Conservation (phyloP, 1,140 invertebrate genomes). For the Neuroterus valhalla region DNA sequence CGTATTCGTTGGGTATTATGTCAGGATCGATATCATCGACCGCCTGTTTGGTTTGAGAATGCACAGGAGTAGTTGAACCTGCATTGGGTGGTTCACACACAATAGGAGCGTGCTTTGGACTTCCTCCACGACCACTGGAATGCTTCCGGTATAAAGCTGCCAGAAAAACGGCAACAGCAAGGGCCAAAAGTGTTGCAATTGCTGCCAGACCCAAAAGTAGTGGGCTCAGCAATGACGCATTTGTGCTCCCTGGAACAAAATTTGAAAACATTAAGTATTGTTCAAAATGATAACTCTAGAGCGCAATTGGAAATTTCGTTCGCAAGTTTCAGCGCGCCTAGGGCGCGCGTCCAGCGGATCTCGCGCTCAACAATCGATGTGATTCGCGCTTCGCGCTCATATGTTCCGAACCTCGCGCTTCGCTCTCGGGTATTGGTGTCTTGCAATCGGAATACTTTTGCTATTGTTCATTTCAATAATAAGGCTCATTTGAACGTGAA, state of each 20-base stretch:
- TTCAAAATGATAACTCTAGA: too few relatives aligned
- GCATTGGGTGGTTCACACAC: conserved; percentile 75
- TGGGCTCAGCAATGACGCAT: conserved; percentile 78
- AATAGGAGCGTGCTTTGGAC: conserved; percentile 80
- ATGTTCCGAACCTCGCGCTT: too few relatives aligned
- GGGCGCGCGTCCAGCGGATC: too few relatives aligned
- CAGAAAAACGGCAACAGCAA: conserved; percentile 82
- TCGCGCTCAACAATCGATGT: too few relatives aligned
- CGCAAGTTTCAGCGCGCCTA: too few relatives aligned
- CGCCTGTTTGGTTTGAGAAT: conserved; percentile 66
- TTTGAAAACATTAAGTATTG: not conserved
- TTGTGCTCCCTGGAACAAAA: conserved; percentile 57
- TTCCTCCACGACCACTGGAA: conserved; percentile 73
- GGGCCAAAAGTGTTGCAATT: conserved; percentile 81
- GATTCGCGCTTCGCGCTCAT: too few relatives aligned
- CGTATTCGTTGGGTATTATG: conserved; percentile 89
- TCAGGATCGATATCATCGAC: conserved; percentile 84
- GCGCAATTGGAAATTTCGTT: too few relatives aligned
- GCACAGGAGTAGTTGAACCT: conserved; percentile 72
- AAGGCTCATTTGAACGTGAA: too few relatives aligned
- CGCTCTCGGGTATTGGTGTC: too few relatives aligned
- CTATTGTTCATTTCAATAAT: too few relatives aligned
- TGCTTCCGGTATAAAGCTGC: conserved; percentile 82
- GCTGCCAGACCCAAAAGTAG: conserved; percentile 83
- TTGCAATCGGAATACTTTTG: too few relatives aligned